These are phyloP conservation scores for Eurystomus glaucurus DNA, from an alignment of 2,797 vertebrate genomes.

Conservation along the genomic window DNA sequence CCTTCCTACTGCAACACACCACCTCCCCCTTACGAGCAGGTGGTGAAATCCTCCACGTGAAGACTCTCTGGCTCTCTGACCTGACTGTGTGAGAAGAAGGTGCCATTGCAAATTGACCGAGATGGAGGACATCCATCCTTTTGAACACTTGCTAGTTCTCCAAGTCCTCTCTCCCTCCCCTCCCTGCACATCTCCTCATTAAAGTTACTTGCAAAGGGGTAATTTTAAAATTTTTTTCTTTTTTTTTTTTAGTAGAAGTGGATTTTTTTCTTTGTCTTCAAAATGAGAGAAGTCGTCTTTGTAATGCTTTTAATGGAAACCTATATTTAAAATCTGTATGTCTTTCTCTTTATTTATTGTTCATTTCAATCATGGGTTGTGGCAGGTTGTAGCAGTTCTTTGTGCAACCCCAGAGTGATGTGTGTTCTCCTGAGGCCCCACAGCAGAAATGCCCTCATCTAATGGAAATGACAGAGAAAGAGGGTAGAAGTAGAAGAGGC, in stretches of 20 bases:
- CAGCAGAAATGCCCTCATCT: not conserved
- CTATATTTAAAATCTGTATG: conserved; percentile 59
- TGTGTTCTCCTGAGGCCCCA: not conserved
- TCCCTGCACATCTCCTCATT: conserved; percentile 36
- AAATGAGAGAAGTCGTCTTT: conserved; percentile 70
- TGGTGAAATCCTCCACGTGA: conserved; percentile 91
- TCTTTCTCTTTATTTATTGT: conserved; percentile 72
- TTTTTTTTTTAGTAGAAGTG: conserved; percentile 30
- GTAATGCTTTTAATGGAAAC: conserved; percentile 74
- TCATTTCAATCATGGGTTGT: not conserved
- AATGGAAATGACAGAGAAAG: not conserved
- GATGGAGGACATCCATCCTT: conserved; percentile 20
- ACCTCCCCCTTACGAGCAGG: conserved; percentile 94
- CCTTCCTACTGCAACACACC: conserved; percentile 97
- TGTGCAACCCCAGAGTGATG: not conserved
- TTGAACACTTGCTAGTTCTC: conserved; percentile 37
- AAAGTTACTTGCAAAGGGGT: conserved; percentile 56
- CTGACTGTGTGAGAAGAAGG: conserved; percentile 53
- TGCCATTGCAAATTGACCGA: conserved; percentile 11
- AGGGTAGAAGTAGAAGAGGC: not conserved
- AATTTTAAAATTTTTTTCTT: not conserved
- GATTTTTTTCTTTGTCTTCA: conserved; percentile 57
- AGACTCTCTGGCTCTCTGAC: conserved; percentile 73
- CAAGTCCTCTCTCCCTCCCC: conserved; percentile 16
- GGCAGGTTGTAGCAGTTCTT: not conserved